phyloP scores from a whole-genome alignment of 2,888 invertebrate genomes.

The Ochropleura plecta region DNA sequence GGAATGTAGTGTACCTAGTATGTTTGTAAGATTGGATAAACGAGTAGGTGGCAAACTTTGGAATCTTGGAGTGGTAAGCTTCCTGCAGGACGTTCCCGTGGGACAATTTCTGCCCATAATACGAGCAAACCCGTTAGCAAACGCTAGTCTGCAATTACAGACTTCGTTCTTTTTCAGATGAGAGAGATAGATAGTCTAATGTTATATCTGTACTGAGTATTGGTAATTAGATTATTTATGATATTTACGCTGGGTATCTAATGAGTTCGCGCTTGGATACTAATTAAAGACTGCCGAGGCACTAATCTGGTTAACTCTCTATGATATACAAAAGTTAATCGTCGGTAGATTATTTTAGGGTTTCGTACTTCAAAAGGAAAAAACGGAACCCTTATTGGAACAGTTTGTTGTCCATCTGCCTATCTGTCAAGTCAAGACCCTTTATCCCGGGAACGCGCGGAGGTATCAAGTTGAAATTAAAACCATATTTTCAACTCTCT shows the following conservation, averaged over 20 bases:
- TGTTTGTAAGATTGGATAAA: background rate
- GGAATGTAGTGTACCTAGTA: background rate
- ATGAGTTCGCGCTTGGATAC: conserved; percentile 13
- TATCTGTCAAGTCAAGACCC: too few relatives aligned
- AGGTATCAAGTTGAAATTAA: too few relatives aligned
- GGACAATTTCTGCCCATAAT: background rate
- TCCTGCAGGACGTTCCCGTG: background rate
- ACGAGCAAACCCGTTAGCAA: background rate
- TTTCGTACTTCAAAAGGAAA: too few relatives aligned
- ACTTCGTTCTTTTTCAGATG: conserved; percentile 20
- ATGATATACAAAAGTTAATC: conserved; percentile 1
- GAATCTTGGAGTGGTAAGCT: background rate
- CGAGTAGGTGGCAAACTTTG: background rate
- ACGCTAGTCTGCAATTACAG: background rate
- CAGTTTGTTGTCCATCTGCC: too few relatives aligned
- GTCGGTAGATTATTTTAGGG: background rate
- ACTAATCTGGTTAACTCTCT: conserved; percentile 29
- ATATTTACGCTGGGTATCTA: conserved; percentile 9
- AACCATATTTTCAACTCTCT: too few relatives aligned
- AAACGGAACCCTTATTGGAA: too few relatives aligned
- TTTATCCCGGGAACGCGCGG: too few relatives aligned
- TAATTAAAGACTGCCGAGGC: conserved; percentile 35
- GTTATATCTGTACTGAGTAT: background rate
- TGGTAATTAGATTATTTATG: conserved; percentile 21
- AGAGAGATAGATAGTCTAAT: conserved; percentile 7